Evolutionary conservation across 2,797 vertebrate species (phyloP).

Genomic region (Apodemus agrarius): DNA sequence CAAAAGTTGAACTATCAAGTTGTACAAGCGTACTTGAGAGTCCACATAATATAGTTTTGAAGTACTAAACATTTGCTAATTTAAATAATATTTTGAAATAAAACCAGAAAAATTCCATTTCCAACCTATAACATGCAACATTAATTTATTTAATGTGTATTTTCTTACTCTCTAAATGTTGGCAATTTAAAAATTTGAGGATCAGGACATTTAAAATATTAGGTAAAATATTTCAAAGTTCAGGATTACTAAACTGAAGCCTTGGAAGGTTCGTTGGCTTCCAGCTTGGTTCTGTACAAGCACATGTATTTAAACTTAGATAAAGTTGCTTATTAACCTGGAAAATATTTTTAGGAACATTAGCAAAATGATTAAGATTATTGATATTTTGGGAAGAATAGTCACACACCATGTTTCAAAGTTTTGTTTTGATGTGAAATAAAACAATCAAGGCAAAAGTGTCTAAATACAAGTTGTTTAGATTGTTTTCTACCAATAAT

Average conservation of each 20-base stretch:
- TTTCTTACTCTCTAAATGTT: neutral
- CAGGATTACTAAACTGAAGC: no score
- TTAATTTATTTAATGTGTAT: neutral
- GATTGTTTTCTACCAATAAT: neutral
- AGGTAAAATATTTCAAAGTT: neutral
- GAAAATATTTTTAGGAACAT: neutral
- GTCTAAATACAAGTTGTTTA: neutral
- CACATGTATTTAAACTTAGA: neutral
- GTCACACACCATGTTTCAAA: neutral
- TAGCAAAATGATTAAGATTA: neutral
- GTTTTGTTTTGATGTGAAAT: neutral
- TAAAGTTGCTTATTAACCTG: neutral
- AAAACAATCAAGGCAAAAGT: neutral
- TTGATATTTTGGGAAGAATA: neutral
- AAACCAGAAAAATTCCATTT: neutral
- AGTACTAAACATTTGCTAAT: neutral
- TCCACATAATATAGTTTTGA: neutral
- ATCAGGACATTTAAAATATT: neutral
- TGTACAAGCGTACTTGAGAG: neutral
- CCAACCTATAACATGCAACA: neutral
- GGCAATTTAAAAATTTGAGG: neutral
- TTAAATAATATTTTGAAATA: constrained; percentile 47
- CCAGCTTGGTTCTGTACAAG: neutral
- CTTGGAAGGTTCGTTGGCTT: neutral
- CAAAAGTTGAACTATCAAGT: neutral